Base-by-base conservation (phyloP, 2,888 invertebrate genomes). In the Anthoptus insignis region DNA sequence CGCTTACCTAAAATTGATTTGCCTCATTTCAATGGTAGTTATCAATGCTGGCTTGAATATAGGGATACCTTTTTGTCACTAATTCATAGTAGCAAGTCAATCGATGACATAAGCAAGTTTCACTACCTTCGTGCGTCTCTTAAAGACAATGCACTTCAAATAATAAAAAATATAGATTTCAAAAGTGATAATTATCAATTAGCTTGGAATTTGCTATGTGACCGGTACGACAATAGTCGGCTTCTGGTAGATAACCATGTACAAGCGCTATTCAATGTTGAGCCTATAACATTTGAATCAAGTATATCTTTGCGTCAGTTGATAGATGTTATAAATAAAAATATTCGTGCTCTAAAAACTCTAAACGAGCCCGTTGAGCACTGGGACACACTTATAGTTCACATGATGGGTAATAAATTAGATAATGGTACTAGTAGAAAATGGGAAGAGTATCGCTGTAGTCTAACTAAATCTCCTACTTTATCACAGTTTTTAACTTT, bases 361-460 rank as follows among this genome's bases (percentile, higher is more conserved):
- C n/a, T 37, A n/a, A 37, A 37, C n/a, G n/a, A 70, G 29, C 68
- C 66, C 1, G 54, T 59, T 14, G 47, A 72, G 1, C 53, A 70
- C 16, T 71, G 73, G 70, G 73, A 73, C 14, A 65, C 67, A 0
- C 24, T 73, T 3, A 65, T 73, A 3, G 69, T 74, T 9, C 52
- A 65, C 21, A 72, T 76, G 32, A 68, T 74, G 66, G 53, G 68
- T 3, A 50, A 34, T 39, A 74, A 74, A 59, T 57, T 73, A 2
- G 72, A 73, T 24, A 13, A n/a, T 1, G 21, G 42, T 1, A 64
- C 66, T 13, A 16, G 14, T 49, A 50, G 63, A 27, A 0, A 27
- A 21, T 63, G 63, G 63, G 50, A 63, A 11, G 56, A 63, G 27
- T 27, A 56, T 37, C 49, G 49, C n/a, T 39, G 34, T 32, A n/a